Conservation (phyloP, 2,797 vertebrate genomes). For the Tapera naevia region DNA sequence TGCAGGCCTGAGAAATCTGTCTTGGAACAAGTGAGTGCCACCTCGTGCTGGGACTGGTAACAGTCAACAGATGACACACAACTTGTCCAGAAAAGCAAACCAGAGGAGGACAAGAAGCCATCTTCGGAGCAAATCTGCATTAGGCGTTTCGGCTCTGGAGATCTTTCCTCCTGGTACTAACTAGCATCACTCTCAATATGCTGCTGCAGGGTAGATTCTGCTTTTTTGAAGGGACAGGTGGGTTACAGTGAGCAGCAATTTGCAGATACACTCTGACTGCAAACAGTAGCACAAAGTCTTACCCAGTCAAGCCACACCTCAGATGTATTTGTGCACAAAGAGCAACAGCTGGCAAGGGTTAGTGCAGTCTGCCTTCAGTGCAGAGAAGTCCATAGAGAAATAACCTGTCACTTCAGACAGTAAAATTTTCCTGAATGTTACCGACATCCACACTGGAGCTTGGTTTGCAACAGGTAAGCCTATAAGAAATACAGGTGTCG, state of each 20-base stretch:
- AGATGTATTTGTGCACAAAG: rapidly evolving
- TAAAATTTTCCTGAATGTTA: neutral
- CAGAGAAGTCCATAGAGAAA: neutral
- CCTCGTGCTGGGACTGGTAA: neutral
- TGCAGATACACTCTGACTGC: neutral
- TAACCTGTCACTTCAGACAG: neutral
- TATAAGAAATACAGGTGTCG: rapidly evolving
- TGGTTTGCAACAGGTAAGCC: neutral
- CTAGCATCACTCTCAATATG: neutral
- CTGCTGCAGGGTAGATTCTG: neutral
- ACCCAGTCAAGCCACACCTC: neutral
- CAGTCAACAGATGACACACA: neutral
- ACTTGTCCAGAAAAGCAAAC: neutral
- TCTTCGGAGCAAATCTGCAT: neutral
- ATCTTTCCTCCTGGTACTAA: neutral
- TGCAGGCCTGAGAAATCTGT: neutral
- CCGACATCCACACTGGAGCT: neutral
- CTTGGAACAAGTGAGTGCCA: neutral
- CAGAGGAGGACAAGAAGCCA: neutral
- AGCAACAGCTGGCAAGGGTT: neutral
- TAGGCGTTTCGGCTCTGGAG: neutral
- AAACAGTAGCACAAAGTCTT: rapidly evolving
- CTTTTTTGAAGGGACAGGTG: neutral
- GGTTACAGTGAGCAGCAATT: neutral
- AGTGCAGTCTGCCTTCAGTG: neutral